Base-by-base conservation (phyloP, 37 sponge, comb jelly and placozoan species). In the Bolinopsis microptera region DNA sequence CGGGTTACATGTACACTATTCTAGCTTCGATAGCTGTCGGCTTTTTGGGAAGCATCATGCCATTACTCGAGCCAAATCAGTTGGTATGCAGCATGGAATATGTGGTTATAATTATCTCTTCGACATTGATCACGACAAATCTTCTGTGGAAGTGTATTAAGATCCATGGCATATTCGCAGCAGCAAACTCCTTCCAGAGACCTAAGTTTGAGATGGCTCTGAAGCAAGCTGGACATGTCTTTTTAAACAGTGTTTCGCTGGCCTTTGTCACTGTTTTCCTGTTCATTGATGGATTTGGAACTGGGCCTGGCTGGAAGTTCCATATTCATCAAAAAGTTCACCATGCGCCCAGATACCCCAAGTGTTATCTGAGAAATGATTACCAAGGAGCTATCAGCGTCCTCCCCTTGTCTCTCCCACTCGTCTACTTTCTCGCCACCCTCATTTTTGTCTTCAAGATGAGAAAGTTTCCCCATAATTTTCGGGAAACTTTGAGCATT, bases 381-480 rank as follows among this genome's bases (percentile, higher is more conserved):
- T 32, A 16, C 80, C 74, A 70, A 70, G 61, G 61, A 5, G 61
- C 61, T 13, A 9, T 28, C 21, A 1, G 37, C 36, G 21, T 34
- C 35, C 36, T 32, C 22, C 80, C 33, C 8, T 1, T 1, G 18
- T 1, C 33, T 16, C 28, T 77, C 27, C 80, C 80, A 5, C 21
- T 35, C 1, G 21, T 18, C 2, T 35, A 9, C 1, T 34, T 86
- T 30, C 48, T 86, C 2, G 41, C 61, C 40, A 86, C 61, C 28
- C 61, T 86, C n/a, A 5, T 28, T 24, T n/a, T 86, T 1, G 90
- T 38, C 26, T 38, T 86, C 3, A 39, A 86, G 26, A 86, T 86
- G 90, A 39, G 90, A 30, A 35, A 41, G 0, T 86, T 86, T n/a
- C 90, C 90, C 13, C 90, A 86, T n/a, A 86, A 86, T 48, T 86